These are phyloP conservation scores for Serranochromis macrocephalus DNA, from an alignment of 2,113 vertebrate genomes.

Conservation along the genomic window DNA sequence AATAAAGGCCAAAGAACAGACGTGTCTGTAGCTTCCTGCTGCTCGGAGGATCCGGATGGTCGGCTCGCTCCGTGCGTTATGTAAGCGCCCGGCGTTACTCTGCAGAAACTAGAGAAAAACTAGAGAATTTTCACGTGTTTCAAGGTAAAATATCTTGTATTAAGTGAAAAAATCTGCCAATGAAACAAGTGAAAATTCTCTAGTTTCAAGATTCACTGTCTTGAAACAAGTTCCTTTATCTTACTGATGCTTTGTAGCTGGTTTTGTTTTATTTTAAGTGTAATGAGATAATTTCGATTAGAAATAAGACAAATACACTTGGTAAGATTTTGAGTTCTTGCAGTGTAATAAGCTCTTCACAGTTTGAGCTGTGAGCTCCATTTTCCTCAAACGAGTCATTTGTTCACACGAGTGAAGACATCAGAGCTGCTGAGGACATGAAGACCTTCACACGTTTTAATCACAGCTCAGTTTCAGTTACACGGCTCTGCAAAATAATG, in stretches of 20 bases:
- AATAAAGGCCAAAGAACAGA: not conserved
- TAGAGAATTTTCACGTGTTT: not conserved
- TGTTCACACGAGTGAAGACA: not conserved
- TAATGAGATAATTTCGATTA: fast-evolving
- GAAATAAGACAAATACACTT: not conserved
- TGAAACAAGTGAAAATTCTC: not conserved
- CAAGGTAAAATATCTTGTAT: not conserved
- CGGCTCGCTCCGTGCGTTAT: not conserved
- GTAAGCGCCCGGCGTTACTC: not conserved
- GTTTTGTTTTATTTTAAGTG: not conserved
- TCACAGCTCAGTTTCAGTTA: not conserved
- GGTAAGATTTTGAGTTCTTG: not conserved
- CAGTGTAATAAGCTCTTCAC: not conserved
- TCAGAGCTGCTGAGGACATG: not conserved
- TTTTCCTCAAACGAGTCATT: not conserved
- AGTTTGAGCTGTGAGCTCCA: not conserved
- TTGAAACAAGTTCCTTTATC: not conserved
- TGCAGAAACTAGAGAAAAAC: not conserved
- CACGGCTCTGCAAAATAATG: not conserved
- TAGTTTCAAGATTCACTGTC: not conserved
- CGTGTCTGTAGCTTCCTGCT: not conserved
- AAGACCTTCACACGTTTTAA: not conserved
- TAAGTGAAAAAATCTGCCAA: not conserved
- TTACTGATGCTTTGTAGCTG: not conserved
- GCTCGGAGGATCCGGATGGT: not conserved